Percentiles rank a stretch among this genome's conserved stretches.
phyloP scores from a whole-genome alignment of 1,140 invertebrate genomes.

The Choristoneura fumiferana region DNA sequence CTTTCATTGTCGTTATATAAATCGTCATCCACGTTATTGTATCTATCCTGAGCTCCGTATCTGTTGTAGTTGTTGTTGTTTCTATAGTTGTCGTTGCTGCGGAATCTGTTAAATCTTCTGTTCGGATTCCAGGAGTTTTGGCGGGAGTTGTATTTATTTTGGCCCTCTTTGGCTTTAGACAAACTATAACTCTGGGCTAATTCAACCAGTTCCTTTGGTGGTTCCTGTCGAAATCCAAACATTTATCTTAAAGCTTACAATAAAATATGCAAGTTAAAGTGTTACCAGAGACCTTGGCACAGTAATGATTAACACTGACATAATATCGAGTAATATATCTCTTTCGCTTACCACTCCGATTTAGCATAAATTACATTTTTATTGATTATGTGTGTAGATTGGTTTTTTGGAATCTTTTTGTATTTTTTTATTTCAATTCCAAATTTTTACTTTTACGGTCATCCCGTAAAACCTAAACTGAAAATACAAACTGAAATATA shows the following conservation, averaged over 20 bases:
- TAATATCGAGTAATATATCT: too few species aligned
- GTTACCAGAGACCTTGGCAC: too few species aligned
- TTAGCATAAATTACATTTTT: too few species aligned
- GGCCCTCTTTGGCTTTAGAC: conserved; percentile 33
- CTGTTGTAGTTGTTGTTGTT: neutral
- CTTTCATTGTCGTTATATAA: neutral
- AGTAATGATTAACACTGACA: too few species aligned
- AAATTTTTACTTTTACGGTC: too few species aligned
- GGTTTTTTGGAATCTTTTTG: too few species aligned
- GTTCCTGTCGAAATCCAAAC: conserved; percentile 44
- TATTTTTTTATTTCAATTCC: too few species aligned
- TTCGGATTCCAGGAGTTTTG: conserved; percentile 31
- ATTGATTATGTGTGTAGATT: too few species aligned
- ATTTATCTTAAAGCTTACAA: neutral
- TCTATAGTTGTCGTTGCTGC: conserved; percentile 21
- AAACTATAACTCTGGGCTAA: conserved; percentile 35
- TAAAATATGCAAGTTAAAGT: neutral
- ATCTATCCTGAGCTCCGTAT: neutral
- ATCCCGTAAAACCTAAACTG: too few species aligned
- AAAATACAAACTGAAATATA: too few species aligned
- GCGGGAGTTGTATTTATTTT: conserved; percentile 34
- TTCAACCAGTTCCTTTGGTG: conserved; percentile 46
- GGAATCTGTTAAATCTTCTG: conserved; percentile 41
- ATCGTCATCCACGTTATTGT: too few species aligned
- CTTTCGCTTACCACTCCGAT: too few species aligned